Percentiles rank a stretch among this genome's conserved stretches.
phyloP scores from a whole-genome alignment of 2,888 invertebrate genomes.

The Drosophila acutilabella region DNA sequence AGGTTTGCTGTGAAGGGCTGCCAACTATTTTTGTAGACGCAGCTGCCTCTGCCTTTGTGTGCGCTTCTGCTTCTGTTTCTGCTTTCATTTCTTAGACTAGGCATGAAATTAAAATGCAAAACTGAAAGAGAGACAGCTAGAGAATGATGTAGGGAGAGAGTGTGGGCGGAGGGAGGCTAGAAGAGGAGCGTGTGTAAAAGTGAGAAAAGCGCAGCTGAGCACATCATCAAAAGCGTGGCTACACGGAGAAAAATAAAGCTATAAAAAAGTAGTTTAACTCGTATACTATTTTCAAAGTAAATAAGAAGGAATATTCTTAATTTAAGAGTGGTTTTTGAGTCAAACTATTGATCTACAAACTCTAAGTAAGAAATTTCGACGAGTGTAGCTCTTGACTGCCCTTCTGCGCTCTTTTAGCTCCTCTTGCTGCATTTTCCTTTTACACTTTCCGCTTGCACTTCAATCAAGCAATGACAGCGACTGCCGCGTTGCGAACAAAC shows the following conservation, averaged over 20 bases:
- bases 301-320: too few species aligned
- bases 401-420: neutral
- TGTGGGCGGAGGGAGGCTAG: neutral
- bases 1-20: conserved; percentile 22
- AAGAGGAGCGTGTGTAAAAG: conserved; percentile 47
- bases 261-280: too few species aligned
- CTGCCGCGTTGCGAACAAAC: conserved; percentile 32
- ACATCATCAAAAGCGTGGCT: conserved; percentile 62
- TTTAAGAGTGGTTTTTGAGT: conserved; percentile 1
- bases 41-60: conserved; percentile 57
- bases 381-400: neutral
- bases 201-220: conserved; percentile 75
- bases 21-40: conserved; percentile 72
- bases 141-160: conserved; percentile 33
- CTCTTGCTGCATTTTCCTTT: conserved; percentile 7
- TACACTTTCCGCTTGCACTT: conserved; percentile 42
- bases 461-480: conserved; percentile 45
- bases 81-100: conserved; percentile 50
- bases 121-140: conserved; percentile 21
- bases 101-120: conserved; percentile 75
- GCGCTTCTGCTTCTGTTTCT: neutral
- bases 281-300: too few species aligned
- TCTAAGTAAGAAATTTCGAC: neutral
- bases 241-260: neutral
- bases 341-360: too few species aligned